Base-by-base conservation (phyloP, 2,797 vertebrate genomes). In the Epinephelus malabaricus region DNA sequence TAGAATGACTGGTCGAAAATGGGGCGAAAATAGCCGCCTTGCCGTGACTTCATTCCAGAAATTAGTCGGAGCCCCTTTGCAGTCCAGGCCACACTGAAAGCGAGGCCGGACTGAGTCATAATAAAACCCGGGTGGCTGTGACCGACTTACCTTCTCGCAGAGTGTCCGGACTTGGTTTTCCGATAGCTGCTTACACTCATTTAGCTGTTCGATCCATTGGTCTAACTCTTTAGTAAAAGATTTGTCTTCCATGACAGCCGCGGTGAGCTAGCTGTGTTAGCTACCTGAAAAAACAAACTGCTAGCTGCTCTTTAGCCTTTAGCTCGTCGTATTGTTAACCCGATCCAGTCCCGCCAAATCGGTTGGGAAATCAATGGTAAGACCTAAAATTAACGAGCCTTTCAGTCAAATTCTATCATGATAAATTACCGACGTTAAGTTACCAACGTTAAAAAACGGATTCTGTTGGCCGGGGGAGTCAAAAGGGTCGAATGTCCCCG, bases 161-260 rank as follows among this genome's bases (percentile, higher is more conserved):
- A 99, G 96, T 49, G 97, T 98, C 92, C 97, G 92, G 86, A 99
- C 98, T 92, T 99, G 98, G 94, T 97, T 98, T 91, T 99, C 98
- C 90, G 96, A 95, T 27, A 99, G 96, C 92, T 99, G 98, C 86
- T 98, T 98, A 84, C 98, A 99, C 89, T 99, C 98, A 81, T 99
- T 98, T 64, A 99, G 95, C 94, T 98, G 97, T 88, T 98, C 97
- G 88, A 98, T 96, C 97, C 97, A 98, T 62, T 97, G 97, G 95
- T 98, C 97, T 90, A 98, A 89, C 66, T 98, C 97, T 93, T 98
- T 98, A 47, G 97, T 97, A 74, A 98, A 97, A 18, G 94, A 94
- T 94, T 98, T 98, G 94, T 97, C 97, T 87, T 98, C 97, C 97
- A 92, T 95, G 85, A 83, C 91, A 83, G 87, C 88, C 53, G 87